Evolutionary conservation across 92 coral and sea anemone genomes (phyloP).

Genomic region (Isaurus tuberculatus): DNA sequence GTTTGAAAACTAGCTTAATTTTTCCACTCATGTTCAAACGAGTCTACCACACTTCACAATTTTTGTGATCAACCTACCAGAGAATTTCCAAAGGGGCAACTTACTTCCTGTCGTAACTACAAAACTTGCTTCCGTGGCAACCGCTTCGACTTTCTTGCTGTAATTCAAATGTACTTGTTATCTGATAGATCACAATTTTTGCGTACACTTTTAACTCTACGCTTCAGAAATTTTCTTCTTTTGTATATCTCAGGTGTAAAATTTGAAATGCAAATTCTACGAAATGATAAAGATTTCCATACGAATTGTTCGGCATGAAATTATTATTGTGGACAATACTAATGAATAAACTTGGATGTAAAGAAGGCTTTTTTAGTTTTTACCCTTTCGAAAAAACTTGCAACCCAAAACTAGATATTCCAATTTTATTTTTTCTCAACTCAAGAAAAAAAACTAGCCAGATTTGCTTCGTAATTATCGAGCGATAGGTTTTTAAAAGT

Average conservation of each 20-base stretch:
- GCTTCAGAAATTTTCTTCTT: constrained; percentile 27
- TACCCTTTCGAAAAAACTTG: constrained; percentile 6
- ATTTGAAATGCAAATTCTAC: constrained; percentile 47
- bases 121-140: background rate
- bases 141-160: background rate
- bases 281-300: constrained; percentile 43
- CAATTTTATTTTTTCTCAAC: no score
- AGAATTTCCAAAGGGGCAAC: background rate
- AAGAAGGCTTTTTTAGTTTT: background rate
- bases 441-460: no score
- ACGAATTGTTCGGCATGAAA: constrained; percentile 6
- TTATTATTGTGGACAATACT: constrained; percentile 18
- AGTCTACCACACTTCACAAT: background rate
- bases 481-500: no score
- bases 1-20: background rate
- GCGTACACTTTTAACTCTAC: constrained; percentile 17
- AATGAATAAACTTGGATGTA: background rate
- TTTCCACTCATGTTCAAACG: background rate
- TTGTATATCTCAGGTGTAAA: constrained; percentile 30
- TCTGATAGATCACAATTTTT: background rate
- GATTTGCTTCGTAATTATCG: no score
- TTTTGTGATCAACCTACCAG: background rate
- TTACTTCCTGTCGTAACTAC: background rate
- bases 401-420: no score
- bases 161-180: background rate